These are phyloP conservation scores for Pocillopora damicornis DNA, from an alignment of 64 coral and sea anemone genomes.

Conservation along the genomic window DNA sequence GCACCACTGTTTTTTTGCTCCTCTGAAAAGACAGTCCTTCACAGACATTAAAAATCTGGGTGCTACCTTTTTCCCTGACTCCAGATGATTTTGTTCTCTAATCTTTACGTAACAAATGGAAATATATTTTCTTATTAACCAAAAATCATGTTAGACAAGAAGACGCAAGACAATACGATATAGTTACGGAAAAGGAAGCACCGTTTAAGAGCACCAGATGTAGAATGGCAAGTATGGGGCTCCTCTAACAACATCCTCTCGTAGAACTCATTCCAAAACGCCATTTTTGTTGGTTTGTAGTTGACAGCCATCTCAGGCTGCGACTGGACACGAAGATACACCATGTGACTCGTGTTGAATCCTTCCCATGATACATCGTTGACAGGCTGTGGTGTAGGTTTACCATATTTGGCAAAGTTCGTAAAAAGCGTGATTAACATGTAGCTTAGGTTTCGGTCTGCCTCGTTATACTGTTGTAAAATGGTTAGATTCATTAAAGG, in stretches of 20 bases:
- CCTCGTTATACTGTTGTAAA: conserved; percentile 52
- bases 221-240: background rate
- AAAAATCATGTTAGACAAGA: no score
- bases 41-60: no score
- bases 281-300: conserved; percentile 33
- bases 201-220: background rate
- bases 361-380: conserved; percentile 27
- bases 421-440: conserved; percentile 64
- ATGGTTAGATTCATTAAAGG: conserved; percentile 59
- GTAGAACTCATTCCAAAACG: conserved; percentile 80
- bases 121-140: background rate
- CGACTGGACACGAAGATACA: conserved; percentile 31
- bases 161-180: background rate
- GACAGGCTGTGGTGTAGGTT: conserved; percentile 46
- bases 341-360: conserved; percentile 37
- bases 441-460: conserved; percentile 64
- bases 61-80: no score
- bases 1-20: no score
- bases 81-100: no score
- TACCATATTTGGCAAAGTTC: conserved; percentile 73
- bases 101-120: background rate
- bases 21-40: no score
- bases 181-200: background rate
- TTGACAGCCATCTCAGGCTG: conserved; percentile 36
- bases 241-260: conserved; percentile 16